Conservation (phyloP, 2,797 vertebrate genomes). For the Cyprinella venusta region DNA sequence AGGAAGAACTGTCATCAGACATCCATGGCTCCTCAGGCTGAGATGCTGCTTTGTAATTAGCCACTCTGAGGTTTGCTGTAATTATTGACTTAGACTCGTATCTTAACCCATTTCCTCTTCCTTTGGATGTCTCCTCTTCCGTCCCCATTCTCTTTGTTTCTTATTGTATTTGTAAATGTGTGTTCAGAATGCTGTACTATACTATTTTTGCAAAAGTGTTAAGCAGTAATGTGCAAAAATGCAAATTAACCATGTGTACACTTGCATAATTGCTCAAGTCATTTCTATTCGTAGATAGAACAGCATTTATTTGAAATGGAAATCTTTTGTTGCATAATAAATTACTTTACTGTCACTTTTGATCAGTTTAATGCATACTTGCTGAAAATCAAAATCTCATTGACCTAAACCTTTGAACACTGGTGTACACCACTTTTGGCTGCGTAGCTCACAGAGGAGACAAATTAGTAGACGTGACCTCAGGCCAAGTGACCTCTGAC, state of each 20-base stretch:
- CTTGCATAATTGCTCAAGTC: too few relatives aligned
- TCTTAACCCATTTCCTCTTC: constrained; percentile 20
- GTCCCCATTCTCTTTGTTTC: background rate
- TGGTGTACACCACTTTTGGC: background rate
- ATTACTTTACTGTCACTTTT: background rate
- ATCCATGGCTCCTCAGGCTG: constrained; percentile 11
- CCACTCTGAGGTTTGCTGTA: constrained; percentile 31
- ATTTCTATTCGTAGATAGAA: background rate
- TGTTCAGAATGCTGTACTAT: background rate
- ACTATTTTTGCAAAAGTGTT: background rate
- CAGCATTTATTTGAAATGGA: background rate
- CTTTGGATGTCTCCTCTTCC: background rate
- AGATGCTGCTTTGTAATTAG: constrained; percentile 49
- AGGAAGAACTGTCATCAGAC: constrained; percentile 23
- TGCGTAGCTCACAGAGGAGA: background rate
- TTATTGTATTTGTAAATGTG: background rate
- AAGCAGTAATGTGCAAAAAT: background rate
- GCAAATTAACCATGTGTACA: background rate
- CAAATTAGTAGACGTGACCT: constrained; percentile 21
- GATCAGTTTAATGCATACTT: background rate
- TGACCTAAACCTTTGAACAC: background rate
- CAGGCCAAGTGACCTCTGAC: constrained; percentile 23
- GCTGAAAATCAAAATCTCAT: background rate
- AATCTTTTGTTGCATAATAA: background rate
- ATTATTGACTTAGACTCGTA: constrained; percentile 48